Percentiles rank a stretch among this genome's conserved stretches.
Evolutionary conservation across 2,797 vertebrate species (phyloP).

Genomic region (Meriones psammophilus): DNA sequence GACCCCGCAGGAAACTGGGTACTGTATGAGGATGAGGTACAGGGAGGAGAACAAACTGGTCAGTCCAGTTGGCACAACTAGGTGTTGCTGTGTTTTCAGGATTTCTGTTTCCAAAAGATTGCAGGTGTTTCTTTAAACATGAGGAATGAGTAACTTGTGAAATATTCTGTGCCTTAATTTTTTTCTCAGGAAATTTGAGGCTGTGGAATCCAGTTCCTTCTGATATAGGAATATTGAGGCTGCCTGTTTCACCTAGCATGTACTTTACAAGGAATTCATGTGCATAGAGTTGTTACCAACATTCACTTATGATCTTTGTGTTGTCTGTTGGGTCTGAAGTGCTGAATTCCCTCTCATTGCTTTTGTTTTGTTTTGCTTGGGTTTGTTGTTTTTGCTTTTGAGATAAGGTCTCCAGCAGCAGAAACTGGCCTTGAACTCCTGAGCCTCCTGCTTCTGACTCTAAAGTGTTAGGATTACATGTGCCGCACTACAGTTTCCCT

Average conservation of each 20-base stretch:
- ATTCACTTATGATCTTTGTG: neutral
- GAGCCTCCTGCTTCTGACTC: too few relatives aligned
- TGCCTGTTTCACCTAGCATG: neutral
- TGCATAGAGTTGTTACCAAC: neutral
- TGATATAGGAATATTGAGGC: neutral
- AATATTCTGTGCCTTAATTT: neutral
- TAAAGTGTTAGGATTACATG: too few relatives aligned
- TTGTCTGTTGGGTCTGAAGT: neutral
- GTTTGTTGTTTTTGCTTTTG: neutral
- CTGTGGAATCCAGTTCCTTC: slow-evolving; percentile 2
- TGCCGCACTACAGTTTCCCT: too few relatives aligned
- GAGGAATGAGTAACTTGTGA: slow-evolving; percentile 5
- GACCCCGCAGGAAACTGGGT: too few relatives aligned
- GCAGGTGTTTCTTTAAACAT: slow-evolving; percentile 16
- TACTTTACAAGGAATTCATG: neutral
- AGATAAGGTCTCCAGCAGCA: too few relatives aligned
- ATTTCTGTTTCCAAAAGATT: neutral
- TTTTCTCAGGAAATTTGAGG: slow-evolving; percentile 21
- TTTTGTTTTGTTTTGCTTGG: neutral
- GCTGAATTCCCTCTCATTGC: neutral
- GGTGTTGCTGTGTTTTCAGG: neutral
- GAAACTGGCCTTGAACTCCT: too few relatives aligned
- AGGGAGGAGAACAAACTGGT: neutral
- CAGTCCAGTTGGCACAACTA: neutral
- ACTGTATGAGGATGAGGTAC: neutral